phyloP scores from a whole-genome alignment of 2,888 invertebrate species.

The Philonicus albiceps region DNA sequence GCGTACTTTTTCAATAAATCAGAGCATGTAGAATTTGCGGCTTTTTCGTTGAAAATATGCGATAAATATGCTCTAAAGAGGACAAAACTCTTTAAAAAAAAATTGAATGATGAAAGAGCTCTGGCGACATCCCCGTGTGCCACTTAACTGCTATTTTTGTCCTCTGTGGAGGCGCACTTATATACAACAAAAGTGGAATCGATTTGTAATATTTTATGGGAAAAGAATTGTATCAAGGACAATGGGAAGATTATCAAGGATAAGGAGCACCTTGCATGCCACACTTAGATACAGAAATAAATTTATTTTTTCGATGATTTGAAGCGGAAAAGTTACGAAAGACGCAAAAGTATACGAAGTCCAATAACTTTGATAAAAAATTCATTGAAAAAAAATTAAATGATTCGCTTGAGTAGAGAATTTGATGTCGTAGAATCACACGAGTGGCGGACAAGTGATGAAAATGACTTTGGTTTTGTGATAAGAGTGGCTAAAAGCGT shows the following conservation, averaged over 20 bases:
- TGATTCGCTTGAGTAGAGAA: not conserved
- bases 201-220: not conserved
- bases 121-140: not conserved
- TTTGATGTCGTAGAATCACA: not conserved
- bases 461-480: not conserved
- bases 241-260: not conserved
- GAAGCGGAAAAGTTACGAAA: not conserved
- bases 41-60: not conserved
- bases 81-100: not conserved
- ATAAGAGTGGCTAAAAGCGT: not conserved
- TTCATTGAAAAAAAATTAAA: not conserved
- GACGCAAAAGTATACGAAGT: not conserved
- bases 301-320: not conserved
- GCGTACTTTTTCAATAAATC: not conserved
- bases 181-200: not conserved
- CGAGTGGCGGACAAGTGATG: not conserved
- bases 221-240: not conserved
- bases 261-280: not conserved
- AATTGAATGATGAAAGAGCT: not conserved
- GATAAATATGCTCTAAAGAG: not conserved
- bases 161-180: not conserved
- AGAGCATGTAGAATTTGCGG: not conserved
- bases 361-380: not conserved
- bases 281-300: not conserved
- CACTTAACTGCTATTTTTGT: not conserved